These are phyloP conservation scores for Habrosyne pyritoides DNA, from an alignment of 2,888 invertebrate genomes.

Conservation along the genomic window DNA sequence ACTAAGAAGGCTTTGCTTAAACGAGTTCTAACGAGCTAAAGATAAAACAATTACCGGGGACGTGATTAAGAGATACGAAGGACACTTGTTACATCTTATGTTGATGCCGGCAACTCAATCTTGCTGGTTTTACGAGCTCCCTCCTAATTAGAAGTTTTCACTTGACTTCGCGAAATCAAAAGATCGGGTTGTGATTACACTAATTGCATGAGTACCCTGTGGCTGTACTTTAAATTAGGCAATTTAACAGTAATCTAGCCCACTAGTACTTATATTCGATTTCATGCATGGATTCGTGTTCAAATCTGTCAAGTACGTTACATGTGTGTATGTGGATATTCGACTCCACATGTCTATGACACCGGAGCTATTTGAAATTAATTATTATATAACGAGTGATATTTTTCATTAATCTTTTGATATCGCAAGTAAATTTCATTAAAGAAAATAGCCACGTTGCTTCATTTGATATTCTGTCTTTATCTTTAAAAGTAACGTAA, in stretches of 20 bases:
- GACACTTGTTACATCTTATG: conserved; percentile 82
- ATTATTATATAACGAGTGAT: too few relatives aligned
- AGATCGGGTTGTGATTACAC: not conserved
- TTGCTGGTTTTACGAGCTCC: conserved; percentile 45
- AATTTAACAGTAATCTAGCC: not conserved
- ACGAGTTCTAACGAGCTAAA: conserved; percentile 84
- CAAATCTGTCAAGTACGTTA: not conserved
- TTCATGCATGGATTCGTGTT: not conserved
- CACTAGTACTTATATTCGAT: not conserved
- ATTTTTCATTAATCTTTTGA: too few relatives aligned
- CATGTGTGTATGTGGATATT: not conserved
- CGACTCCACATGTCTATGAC: too few relatives aligned
- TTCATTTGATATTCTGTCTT: not conserved
- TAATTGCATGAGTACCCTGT: not conserved
- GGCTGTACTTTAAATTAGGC: not conserved
- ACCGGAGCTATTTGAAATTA: too few relatives aligned
- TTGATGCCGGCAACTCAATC: conserved; percentile 45
- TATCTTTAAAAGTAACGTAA: conserved; percentile 4
- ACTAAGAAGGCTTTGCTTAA: conserved; percentile 84
- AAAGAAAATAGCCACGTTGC: not conserved
- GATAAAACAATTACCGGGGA: conserved; percentile 82
- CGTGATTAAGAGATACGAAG: conserved; percentile 82
- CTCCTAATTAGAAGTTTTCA: conserved; percentile 22
- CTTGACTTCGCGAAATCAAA: conserved; percentile 8
- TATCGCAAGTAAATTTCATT: not conserved